Percentiles rank a stretch among this genome's conserved stretches.
These are phyloP conservation scores for Fulmarus glacialis DNA, from an alignment of 2,113 vertebrate genomes.

Conservation along the genomic window DNA sequence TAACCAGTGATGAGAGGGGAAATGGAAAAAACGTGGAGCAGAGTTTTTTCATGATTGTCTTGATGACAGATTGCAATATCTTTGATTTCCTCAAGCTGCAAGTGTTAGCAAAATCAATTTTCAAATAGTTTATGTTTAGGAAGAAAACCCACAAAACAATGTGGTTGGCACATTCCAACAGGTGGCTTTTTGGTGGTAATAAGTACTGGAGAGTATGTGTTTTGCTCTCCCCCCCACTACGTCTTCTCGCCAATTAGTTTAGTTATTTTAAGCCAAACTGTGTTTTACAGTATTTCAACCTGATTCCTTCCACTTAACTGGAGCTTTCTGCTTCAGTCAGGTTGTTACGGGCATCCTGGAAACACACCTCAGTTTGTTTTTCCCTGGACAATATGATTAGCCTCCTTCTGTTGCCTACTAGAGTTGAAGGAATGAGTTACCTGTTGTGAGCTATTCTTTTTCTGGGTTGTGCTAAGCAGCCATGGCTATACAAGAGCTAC, in stretches of 20 bases:
- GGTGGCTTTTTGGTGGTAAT: background rate
- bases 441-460: background rate
- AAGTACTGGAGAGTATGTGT: background rate
- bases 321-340: background rate
- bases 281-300: background rate
- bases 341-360: background rate
- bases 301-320: background rate
- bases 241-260: background rate
- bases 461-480: background rate
- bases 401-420: background rate
- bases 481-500: background rate
- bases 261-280: background rate
- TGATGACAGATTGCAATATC: background rate
- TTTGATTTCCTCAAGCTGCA: constrained; percentile 3
- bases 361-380: background rate
- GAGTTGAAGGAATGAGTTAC: background rate
- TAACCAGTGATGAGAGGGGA: background rate
- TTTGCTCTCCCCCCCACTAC: background rate
- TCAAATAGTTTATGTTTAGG: background rate
- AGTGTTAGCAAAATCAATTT: constrained; percentile 19
- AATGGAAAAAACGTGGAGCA: background rate
- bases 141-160: background rate
- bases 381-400: background rate
- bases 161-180: background rate
- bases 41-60: background rate